Evolutionary conservation across 2,113 vertebrate species (phyloP).

Genomic region (Petromus typicus): DNA sequence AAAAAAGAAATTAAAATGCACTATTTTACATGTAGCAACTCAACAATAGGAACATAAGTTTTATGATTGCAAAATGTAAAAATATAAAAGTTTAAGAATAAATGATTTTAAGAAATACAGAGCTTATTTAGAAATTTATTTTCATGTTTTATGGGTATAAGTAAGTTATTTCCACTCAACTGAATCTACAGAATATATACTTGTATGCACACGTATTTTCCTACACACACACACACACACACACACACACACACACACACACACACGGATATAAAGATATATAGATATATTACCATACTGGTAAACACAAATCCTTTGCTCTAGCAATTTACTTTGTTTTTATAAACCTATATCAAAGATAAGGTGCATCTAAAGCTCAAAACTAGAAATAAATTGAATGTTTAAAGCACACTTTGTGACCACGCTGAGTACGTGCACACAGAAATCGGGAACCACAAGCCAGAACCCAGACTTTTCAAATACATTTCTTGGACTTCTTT

Average conservation of each 20-base stretch:
- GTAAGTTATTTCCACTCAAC: not conserved
- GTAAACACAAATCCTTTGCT: not conserved
- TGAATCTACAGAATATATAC: not conserved
- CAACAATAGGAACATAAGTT: not conserved
- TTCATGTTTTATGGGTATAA: not conserved
- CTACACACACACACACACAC: too few relatives aligned
- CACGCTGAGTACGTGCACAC: not conserved
- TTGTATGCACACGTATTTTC: not conserved
- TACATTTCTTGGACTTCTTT: not conserved
- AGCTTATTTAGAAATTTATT: not conserved
- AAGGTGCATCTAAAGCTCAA: not conserved
- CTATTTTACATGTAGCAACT: not conserved
- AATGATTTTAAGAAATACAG: not conserved
- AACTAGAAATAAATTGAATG: not conserved
- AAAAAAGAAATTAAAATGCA: not conserved
- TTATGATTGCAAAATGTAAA: not conserved
- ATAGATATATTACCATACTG: not conserved
- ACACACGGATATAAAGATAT: too few relatives aligned
- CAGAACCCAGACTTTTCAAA: not conserved
- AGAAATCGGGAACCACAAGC: not conserved
- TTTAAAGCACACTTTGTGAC: not conserved
- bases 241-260: too few relatives aligned
- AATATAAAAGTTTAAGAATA: not conserved
- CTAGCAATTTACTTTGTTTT: not conserved
- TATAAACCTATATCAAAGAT: not conserved